Conservation (phyloP, 2,888 invertebrate genomes). For the Andrena flavipes region DNA sequence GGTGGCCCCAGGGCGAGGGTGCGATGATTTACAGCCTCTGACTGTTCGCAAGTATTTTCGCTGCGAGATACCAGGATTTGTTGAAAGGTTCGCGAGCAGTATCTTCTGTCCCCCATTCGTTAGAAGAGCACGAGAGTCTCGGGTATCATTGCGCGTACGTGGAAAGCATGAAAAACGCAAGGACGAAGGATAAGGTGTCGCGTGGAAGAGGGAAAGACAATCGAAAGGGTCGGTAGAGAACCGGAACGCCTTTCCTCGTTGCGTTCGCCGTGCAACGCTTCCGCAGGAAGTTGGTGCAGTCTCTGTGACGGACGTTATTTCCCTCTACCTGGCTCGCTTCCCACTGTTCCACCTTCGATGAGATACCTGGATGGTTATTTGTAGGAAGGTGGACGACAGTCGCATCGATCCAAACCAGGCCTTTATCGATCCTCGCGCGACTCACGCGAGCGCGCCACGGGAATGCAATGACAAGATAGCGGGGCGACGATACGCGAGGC, state of each 20-base stretch:
- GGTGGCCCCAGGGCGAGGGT: not conserved
- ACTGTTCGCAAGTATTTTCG: not conserved
- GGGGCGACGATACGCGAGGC: not conserved
- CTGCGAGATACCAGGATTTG: not conserved
- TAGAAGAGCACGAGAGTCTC: too few species aligned
- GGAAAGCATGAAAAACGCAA: constrained; percentile 1
- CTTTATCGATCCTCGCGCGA: not conserved
- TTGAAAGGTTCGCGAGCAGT: not conserved
- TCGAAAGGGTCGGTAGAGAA: constrained; percentile 48
- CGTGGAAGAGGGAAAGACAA: not conserved
- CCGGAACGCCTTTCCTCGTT: constrained; percentile 47
- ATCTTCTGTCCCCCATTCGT: not conserved
- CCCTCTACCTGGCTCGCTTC: constrained; percentile 1
- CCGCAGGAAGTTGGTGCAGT: constrained; percentile 78
- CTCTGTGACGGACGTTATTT: constrained; percentile 71
- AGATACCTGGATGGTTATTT: not conserved
- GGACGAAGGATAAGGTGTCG: constrained; percentile 4
- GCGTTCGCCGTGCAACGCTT: constrained; percentile 56
- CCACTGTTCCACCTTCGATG: not conserved
- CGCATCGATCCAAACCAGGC: not conserved
- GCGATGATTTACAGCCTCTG: not conserved
- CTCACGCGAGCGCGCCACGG: not conserved
- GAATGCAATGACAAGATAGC: not conserved
- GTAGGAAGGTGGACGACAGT: not conserved
- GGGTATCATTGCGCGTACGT: too few species aligned